phyloP scores from a whole-genome alignment of 2,888 invertebrate genomes.

The Metellina segmentata region DNA sequence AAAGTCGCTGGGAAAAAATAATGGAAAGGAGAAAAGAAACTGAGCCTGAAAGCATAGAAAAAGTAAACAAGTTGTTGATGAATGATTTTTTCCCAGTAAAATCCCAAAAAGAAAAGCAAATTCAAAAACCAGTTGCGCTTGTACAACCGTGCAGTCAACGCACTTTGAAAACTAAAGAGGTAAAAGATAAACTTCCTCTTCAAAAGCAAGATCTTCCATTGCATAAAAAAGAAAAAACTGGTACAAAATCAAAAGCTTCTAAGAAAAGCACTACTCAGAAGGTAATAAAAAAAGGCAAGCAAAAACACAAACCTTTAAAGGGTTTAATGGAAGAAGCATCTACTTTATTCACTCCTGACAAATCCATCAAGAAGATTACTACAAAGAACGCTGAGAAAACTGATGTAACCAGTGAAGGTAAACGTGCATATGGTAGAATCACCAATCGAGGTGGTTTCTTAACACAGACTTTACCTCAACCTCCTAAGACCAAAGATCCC shows the following conservation, averaged over 20 bases:
- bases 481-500: slow-evolving; percentile 20
- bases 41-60: slow-evolving; percentile 15
- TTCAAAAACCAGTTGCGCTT: slow-evolving; percentile 37
- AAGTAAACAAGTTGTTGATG: slow-evolving; percentile 26
- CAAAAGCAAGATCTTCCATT: not conserved
- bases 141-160: slow-evolving; percentile 37
- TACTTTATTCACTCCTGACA: slow-evolving; percentile 62
- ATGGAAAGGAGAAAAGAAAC: slow-evolving; percentile 55
- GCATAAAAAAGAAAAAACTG: not conserved
- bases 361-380: slow-evolving; percentile 7
- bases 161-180: not conserved
- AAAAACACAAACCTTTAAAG: slow-evolving; percentile 11
- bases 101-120: slow-evolving; percentile 3
- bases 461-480: slow-evolving; percentile 40
- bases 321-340: not conserved
- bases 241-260: not conserved
- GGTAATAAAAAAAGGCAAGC: not conserved
- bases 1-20: slow-evolving; percentile 64
- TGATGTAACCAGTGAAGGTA: slow-evolving; percentile 11
- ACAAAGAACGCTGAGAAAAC: not conserved
- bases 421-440: slow-evolving; percentile 59
- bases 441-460: slow-evolving; percentile 65
- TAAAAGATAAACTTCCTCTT: not conserved
- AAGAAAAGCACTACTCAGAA: slow-evolving; percentile 9
- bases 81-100: slow-evolving; percentile 50